These are phyloP conservation scores for Zhuqinia jingwanae DNA, from an alignment of 2,888 invertebrate genomes.

Conservation along the genomic window DNA sequence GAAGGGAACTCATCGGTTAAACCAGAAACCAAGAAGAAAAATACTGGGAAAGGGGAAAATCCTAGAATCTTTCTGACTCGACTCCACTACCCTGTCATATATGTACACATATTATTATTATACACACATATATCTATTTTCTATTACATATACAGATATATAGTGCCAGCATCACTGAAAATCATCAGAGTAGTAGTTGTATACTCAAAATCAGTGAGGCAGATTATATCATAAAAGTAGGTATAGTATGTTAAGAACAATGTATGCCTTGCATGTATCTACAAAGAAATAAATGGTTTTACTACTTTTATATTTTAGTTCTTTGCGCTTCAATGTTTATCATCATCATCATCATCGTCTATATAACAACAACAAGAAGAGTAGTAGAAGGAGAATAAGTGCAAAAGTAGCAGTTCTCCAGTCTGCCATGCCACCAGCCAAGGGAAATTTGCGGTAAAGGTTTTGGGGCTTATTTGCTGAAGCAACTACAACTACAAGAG, in stretches of 20 bases:
- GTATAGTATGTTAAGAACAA: no score
- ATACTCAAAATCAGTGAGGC: no score
- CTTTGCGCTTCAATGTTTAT: constrained; percentile 10
- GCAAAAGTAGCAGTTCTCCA: neutral
- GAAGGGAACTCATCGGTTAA: constrained; percentile 35
- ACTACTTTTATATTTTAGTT: neutral
- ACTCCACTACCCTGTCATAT: neutral
- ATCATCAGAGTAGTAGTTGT: no score
- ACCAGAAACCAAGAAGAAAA: constrained; percentile 31
- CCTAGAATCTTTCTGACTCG: constrained; percentile 12
- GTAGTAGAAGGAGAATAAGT: neutral
- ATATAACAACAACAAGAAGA: no score
- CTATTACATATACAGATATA: no score
- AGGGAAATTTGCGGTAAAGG: constrained; percentile 46
- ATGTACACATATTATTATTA: no score
- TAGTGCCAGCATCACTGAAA: no score
- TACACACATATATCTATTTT: no score
- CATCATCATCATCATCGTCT: neutral
- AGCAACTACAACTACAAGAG: neutral
- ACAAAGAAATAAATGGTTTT: constrained; percentile 2
- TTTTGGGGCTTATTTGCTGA: neutral
- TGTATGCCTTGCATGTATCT: no score
- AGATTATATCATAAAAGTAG: no score
- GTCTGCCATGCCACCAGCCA: neutral
- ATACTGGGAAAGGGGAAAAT: neutral